Evolutionary conservation across 2,888 invertebrate genomes (phyloP).

Genomic region (Odontomyia ornata): DNA sequence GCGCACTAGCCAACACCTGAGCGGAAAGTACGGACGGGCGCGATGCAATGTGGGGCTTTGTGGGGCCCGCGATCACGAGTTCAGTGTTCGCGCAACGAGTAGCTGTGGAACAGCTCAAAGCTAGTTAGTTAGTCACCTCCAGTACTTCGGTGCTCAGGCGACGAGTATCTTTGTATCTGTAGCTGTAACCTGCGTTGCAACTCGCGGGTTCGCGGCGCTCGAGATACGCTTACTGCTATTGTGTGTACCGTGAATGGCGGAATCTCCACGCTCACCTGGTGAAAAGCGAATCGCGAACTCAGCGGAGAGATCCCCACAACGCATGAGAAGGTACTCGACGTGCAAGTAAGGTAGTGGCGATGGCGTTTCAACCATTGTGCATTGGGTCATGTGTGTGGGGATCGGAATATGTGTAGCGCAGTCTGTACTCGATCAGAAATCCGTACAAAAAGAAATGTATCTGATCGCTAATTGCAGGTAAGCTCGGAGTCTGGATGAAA

Average conservation of each 20-base stretch:
- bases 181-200: constrained; percentile 6
- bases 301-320: constrained; percentile 6
- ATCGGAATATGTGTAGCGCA: background rate
- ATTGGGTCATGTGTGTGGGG: background rate
- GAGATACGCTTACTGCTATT: background rate
- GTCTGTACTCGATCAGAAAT: background rate
- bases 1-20: constrained; percentile 39
- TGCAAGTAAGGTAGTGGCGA: background rate
- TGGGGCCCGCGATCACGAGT: constrained; percentile 33
- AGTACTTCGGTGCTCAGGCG: background rate
- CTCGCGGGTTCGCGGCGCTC: constrained; percentile 4
- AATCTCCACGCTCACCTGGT: constrained; percentile 26
- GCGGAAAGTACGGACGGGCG: background rate
- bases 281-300: background rate
- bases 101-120: constrained; percentile 20
- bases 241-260: background rate
- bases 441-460: constrained; percentile 15
- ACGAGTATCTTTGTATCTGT: constrained; percentile 17
- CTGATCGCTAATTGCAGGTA: constrained; percentile 18
- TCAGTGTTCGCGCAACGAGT: constrained; percentile 34
- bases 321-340: background rate
- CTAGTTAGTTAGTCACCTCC: background rate
- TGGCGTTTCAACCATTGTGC: background rate
- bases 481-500: constrained; percentile 22
- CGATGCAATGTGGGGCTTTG: constrained; percentile 26